Evolutionary conservation across 2,113 vertebrate species (phyloP).

Genomic region (Muntiacus reevesi): DNA sequence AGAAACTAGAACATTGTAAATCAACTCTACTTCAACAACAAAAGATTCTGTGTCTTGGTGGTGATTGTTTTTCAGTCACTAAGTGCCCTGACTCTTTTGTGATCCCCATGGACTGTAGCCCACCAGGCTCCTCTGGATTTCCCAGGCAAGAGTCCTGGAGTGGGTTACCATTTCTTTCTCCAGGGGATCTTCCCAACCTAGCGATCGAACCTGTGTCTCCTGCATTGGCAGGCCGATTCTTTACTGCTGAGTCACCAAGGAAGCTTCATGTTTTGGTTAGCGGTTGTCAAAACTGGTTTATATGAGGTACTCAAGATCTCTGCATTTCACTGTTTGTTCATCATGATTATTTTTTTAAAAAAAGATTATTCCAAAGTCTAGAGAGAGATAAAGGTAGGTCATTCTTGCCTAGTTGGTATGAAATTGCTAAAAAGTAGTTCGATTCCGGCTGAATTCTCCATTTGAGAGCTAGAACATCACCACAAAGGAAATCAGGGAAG

Average conservation of each 20-base stretch:
- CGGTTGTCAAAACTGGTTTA: not conserved
- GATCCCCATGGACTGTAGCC: not conserved
- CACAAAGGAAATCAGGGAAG: not conserved
- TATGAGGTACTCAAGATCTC: not conserved
- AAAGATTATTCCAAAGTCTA: not conserved
- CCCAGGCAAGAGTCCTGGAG: not conserved
- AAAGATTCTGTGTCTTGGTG: not conserved
- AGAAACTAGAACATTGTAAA: not conserved
- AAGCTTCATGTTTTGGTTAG: not conserved
- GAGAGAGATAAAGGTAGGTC: not conserved
- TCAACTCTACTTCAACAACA: not conserved
- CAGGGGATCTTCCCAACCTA: not conserved
- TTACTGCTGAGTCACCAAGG: not conserved
- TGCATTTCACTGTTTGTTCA: not conserved
- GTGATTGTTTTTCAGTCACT: not conserved
- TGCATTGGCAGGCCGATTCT: not conserved
- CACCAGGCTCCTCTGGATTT: not conserved
- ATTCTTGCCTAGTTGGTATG: fast-evolving
- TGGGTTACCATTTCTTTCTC: not conserved
- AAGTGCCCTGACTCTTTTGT: not conserved
- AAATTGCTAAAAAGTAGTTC: not conserved
- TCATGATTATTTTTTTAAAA: not conserved
- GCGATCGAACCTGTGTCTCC: not conserved
- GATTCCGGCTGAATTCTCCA: not conserved
- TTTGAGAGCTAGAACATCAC: fast-evolving